Base-by-base conservation (phyloP, 1,140 invertebrate species). In the Papilio helenus region DNA sequence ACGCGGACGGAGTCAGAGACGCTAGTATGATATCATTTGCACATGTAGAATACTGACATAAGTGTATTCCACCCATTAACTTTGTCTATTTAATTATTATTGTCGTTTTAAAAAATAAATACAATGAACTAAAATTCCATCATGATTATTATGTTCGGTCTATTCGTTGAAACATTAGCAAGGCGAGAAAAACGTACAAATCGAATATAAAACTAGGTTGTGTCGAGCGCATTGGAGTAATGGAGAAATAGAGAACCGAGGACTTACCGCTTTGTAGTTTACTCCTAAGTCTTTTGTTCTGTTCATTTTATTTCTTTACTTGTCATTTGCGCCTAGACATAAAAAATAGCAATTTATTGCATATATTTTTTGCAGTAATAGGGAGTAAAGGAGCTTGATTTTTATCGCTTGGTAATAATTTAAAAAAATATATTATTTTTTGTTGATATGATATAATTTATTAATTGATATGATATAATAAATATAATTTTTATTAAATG, bases 161-260 rank as follows among this genome's bases (percentile, higher is more conserved):
- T 20, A 8, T 55, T 20, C 7, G 5, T 20, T 61, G 23, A 61
- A 12, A 26, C 23, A 29, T 29, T 23, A 61, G 4, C 51, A 26
- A 61, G 23, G 3, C 58, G 23, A 26, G 20, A 34, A 68, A 68
- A 68, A 68, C 61, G 61, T 68, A 14, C 26, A 68, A 68, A 68
- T 68, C 61, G 26, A 68, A 68, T 34, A 29, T 34, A 68, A 68
- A 68, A 68, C 12, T 29, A 16, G 23, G 14, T 68, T 29, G 61
- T 68, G 61, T 68, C 12, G 26, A 68, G 26, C 14, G 26, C 20
- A 61, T 5, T 1, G 51, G 10, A 29, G 3, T 68, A 68, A 29
- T 68, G 26, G 61, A 68, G 26, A 68, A 68, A 68, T 61, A 61
- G 26, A 29, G 14, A 16, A 68, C 26, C 26, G 26, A 29, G 61